Evolutionary conservation across 2,888 invertebrate species (phyloP).

Genomic region (Meiosimyza platycephala): DNA sequence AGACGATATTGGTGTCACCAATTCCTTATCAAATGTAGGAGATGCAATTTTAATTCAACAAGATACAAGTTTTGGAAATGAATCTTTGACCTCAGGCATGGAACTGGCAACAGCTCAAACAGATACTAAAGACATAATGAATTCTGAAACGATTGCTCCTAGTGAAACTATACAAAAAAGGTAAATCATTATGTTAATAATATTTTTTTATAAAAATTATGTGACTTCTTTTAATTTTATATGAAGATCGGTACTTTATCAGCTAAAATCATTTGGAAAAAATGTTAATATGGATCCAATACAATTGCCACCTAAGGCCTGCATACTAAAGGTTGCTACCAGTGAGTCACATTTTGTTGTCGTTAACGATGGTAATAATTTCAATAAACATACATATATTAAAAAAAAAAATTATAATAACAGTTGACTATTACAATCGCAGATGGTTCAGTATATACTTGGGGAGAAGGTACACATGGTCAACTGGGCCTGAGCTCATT

Average conservation of each 20-base stretch:
- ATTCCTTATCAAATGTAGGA: conserved; percentile 35
- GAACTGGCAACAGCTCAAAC: conserved; percentile 61
- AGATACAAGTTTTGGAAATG: conserved; percentile 34
- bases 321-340: conserved; percentile 70
- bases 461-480: conserved; percentile 77
- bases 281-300: conserved; percentile 70
- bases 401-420: neutral
- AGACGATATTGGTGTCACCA: conserved; percentile 52
- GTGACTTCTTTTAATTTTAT: neutral
- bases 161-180: conserved; percentile 61
- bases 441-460: conserved; percentile 75
- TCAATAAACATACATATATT: neutral
- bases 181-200: conserved; percentile 41
- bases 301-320: conserved; percentile 70
- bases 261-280: conserved; percentile 69
- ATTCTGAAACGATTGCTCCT: conserved; percentile 62
- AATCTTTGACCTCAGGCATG: conserved; percentile 22
- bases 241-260: conserved; percentile 70
- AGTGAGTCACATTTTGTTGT: conserved; percentile 72
- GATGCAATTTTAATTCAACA: conserved; percentile 43
- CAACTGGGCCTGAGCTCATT: conserved; percentile 73
- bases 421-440: neutral
- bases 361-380: conserved; percentile 68
- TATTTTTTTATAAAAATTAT: neutral
- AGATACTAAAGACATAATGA: conserved; percentile 63